Conservation (phyloP, 2,113 vertebrate genomes). For the Charadrius vociferus region DNA sequence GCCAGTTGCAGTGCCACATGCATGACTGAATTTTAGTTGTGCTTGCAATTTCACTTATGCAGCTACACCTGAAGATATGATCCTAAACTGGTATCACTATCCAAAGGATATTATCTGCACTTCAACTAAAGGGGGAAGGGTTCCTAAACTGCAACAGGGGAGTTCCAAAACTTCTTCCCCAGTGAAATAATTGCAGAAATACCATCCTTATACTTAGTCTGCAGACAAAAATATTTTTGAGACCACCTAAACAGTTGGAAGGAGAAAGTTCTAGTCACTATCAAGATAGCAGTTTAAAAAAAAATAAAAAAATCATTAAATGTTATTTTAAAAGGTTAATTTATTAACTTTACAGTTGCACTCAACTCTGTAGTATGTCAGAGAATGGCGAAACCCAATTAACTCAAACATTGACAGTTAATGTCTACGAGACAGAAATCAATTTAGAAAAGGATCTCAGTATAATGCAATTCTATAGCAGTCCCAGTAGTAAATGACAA, state of each 20-base stretch:
- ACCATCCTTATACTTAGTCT: neutral
- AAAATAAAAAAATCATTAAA: neutral
- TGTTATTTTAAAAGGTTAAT: neutral
- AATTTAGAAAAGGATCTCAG: conserved; percentile 3
- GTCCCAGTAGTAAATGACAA: conserved; percentile 36
- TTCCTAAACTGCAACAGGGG: neutral
- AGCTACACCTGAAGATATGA: neutral
- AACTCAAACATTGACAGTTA: neutral
- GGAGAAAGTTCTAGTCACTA: neutral
- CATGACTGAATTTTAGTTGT: neutral
- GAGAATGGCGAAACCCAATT: neutral
- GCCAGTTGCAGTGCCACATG: neutral
- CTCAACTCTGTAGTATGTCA: neutral
- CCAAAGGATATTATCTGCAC: neutral
- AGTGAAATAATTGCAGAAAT: neutral
- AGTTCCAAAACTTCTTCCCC: neutral
- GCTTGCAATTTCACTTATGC: neutral
- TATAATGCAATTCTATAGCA: conserved; percentile 36
- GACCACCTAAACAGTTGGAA: neutral
- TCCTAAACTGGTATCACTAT: neutral
- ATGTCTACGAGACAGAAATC: neutral
- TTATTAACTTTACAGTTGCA: neutral
- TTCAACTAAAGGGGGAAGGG: neutral
- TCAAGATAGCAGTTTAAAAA: neutral
- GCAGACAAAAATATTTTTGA: neutral